Conservation (phyloP, 2,888 invertebrate genomes). For the Tiphia femorata region DNA sequence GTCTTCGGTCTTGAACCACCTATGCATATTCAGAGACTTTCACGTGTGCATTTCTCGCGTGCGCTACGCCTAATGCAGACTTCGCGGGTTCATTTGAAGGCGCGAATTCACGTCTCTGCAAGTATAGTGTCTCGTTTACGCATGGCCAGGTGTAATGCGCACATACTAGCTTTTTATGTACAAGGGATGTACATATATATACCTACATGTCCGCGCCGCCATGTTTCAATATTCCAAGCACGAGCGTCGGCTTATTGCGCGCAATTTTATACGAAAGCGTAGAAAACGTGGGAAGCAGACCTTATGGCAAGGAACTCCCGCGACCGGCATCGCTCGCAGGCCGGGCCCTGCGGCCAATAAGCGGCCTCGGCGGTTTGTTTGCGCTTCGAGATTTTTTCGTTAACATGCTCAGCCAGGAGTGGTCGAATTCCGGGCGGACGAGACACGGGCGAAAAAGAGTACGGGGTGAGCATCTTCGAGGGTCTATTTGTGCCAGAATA, state of each 20-base stretch:
- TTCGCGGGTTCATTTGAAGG: too few species aligned
- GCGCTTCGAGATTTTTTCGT: background rate
- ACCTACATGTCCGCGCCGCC: background rate
- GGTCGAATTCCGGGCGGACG: background rate
- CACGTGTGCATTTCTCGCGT: too few species aligned
- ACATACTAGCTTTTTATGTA: background rate
- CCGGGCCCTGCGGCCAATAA: background rate
- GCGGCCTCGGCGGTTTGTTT: slow-evolving; percentile 5
- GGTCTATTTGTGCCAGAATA: too few species aligned
- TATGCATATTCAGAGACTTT: too few species aligned
- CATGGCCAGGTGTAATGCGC: too few species aligned
- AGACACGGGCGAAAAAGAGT: too few species aligned
- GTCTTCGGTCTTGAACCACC: too few species aligned
- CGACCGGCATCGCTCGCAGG: slow-evolving; percentile 4
- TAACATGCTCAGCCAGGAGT: background rate
- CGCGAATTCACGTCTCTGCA: too few species aligned
- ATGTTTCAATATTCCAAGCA: slow-evolving; percentile 26
- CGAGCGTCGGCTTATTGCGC: slow-evolving; percentile 20
- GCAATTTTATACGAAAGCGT: slow-evolving; percentile 24
- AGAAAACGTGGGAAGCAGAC: slow-evolving; percentile 23
- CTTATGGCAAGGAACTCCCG: slow-evolving; percentile 12
- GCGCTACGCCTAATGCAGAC: too few species aligned
- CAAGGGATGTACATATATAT: background rate
- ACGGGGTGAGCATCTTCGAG: too few species aligned
- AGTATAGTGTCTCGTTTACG: too few species aligned